Conservation (phyloP, 2,888 invertebrate genomes). For the Stenodera caucasica region DNA sequence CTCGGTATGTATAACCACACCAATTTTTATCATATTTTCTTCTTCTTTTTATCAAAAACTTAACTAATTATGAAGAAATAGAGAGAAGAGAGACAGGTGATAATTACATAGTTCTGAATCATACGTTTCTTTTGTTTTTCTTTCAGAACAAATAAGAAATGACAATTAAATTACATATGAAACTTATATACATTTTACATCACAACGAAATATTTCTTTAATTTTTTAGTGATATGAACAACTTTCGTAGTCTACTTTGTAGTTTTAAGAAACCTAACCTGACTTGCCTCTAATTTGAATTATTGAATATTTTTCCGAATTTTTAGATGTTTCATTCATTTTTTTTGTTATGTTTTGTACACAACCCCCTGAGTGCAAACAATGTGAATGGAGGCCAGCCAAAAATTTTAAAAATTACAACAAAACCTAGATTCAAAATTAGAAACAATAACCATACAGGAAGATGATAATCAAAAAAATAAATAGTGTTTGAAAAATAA, state of each 20-base stretch:
- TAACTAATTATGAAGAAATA: neutral
- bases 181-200: constrained; percentile 47
- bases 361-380: constrained; percentile 71
- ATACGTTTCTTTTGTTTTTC: no score
- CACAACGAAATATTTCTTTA: constrained; percentile 37
- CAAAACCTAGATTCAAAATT: neutral
- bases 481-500: neutral
- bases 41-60: neutral
- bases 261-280: constrained; percentile 36
- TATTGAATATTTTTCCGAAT: no score
- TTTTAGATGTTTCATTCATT: no score
- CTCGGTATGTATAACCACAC: constrained; percentile 54
- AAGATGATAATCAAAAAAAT: neutral
- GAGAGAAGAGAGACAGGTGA: neutral
- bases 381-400: constrained; percentile 85
- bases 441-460: constrained; percentile 1
- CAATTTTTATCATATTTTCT: constrained; percentile 12
- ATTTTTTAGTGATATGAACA: constrained; percentile 41
- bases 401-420: constrained; percentile 38
- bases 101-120: neutral
- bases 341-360: neutral
- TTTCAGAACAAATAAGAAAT: constrained; percentile 25
- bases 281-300: constrained; percentile 47
- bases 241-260: constrained; percentile 31
- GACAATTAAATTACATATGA: constrained; percentile 31